Percentiles rank a stretch among this genome's conserved stretches.
phyloP scores from a whole-genome alignment of 2,888 invertebrate genomes.

The Aphidoletes aphidimyza region DNA sequence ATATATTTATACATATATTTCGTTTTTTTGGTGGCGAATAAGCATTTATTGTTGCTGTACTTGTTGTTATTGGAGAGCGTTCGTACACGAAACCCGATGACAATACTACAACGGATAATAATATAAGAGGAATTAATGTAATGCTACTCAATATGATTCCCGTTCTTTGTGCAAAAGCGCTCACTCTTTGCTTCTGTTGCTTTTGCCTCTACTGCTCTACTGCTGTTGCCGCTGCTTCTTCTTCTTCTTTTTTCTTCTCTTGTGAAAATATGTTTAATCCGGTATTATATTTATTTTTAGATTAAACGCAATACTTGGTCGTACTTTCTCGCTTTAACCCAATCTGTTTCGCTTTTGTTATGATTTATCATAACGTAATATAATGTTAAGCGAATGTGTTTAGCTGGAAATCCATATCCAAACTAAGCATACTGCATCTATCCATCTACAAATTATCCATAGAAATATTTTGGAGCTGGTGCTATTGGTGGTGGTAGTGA shows the following conservation, averaged over 20 bases:
- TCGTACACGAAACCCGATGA: not conserved
- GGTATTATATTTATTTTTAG: constrained; percentile 52
- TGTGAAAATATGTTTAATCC: constrained; percentile 52
- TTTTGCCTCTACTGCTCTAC: no score
- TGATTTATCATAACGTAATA: constrained; percentile 27
- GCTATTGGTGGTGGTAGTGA: no score
- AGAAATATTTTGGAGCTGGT: not conserved
- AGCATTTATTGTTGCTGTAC: no score
- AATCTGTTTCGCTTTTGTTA: constrained; percentile 43
- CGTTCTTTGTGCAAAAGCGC: not conserved
- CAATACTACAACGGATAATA: constrained; percentile 22
- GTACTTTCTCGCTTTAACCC: not conserved
- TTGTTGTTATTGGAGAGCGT: no score
- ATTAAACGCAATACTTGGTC: constrained; percentile 28
- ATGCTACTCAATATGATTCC: not conserved
- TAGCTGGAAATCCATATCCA: constrained; percentile 39
- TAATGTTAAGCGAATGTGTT: not conserved
- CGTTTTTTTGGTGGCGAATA: no score
- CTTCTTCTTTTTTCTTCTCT: not conserved
- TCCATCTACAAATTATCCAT: constrained; percentile 25
- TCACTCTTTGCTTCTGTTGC: no score
- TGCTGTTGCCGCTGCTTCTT: not conserved
- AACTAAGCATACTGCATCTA: not conserved
- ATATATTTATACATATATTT: no score
- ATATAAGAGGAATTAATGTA: not conserved